Conservation (phyloP, 2,888 invertebrate species). For the Panorpa germanica region DNA sequence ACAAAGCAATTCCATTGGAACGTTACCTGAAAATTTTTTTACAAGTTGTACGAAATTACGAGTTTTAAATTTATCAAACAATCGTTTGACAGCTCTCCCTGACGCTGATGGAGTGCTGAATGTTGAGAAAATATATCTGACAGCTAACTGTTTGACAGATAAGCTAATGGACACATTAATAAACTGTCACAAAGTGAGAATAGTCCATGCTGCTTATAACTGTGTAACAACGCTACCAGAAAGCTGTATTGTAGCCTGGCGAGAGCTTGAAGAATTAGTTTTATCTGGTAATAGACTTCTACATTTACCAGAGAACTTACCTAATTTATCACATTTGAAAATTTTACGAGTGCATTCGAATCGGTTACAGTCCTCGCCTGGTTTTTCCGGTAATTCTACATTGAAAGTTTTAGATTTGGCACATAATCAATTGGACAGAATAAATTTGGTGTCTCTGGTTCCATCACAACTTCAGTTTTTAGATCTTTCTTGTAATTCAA, state of each 20-base stretch:
- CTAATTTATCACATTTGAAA: conserved; percentile 46
- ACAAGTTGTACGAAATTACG: conserved; percentile 40
- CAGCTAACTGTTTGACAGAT: conserved; percentile 60
- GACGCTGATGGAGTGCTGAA: conserved; percentile 39
- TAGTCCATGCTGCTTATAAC: conserved; percentile 63
- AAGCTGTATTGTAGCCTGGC: conserved; percentile 55
- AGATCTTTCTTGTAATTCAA: conserved; percentile 67
- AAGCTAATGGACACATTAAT: conserved; percentile 44
- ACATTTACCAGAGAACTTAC: conserved; percentile 55
- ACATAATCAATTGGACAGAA: conserved; percentile 64
- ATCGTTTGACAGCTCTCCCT: conserved; percentile 50
- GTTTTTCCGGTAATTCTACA: conserved; percentile 51
- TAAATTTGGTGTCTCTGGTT: conserved; percentile 55
- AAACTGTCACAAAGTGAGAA: conserved; percentile 41
- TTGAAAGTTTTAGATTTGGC: conserved; percentile 68
- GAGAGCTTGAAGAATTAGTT: conserved; percentile 62
- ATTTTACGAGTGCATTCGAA: conserved; percentile 71
- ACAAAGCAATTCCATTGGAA: conserved; percentile 59
- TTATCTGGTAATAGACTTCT: conserved; percentile 65
- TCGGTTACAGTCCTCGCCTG: conserved; percentile 52
- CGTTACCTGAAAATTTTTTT: conserved; percentile 60
- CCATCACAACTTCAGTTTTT: conserved; percentile 69
- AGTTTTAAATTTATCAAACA: conserved; percentile 61
- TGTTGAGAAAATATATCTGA: conserved; percentile 49
- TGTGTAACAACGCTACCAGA: conserved; percentile 54